These are phyloP conservation scores for Speoplatyrhinus poulsoni DNA, from an alignment of 2,113 vertebrate species.

Conservation along the genomic window DNA sequence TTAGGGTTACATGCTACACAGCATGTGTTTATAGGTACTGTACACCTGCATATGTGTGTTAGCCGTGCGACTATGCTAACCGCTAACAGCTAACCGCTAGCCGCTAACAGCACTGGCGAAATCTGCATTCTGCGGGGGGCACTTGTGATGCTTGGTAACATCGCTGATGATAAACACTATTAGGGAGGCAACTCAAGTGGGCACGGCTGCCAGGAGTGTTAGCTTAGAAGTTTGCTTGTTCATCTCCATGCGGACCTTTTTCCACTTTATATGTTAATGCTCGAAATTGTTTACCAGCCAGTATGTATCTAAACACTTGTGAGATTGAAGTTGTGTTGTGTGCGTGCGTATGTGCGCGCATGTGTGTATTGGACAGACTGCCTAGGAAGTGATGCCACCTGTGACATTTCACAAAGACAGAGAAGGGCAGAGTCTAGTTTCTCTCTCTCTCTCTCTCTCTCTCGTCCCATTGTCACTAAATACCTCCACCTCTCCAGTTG, in stretches of 20 bases:
- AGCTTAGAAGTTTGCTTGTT: slow-evolving; percentile 61
- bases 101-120: slow-evolving; percentile 26
- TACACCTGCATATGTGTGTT: background rate
- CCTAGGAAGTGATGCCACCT: slow-evolving; percentile 66
- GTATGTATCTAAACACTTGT: slow-evolving; percentile 66
- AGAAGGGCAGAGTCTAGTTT: slow-evolving; percentile 41
- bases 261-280: slow-evolving; percentile 78
- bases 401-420: slow-evolving; percentile 61
- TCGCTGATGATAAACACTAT: slow-evolving; percentile 54
- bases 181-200: slow-evolving; percentile 57
- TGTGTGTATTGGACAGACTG: slow-evolving; percentile 15
- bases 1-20: too few species aligned
- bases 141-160: slow-evolving; percentile 60
- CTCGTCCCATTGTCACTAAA: background rate
- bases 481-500: slow-evolving; percentile 18
- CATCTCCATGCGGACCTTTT: slow-evolving; percentile 58
- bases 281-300: slow-evolving; percentile 71
- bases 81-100: background rate
- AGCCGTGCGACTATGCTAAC: slow-evolving; percentile 40
- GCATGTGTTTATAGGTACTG: too few species aligned
- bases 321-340: slow-evolving; percentile 42
- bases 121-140: slow-evolving; percentile 30
- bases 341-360: background rate
- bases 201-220: slow-evolving; percentile 42
- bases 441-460: slow-evolving; percentile 10